phyloP scores from a whole-genome alignment of 2,888 invertebrate genomes.

The Chalcosyrphus nemorum region DNA sequence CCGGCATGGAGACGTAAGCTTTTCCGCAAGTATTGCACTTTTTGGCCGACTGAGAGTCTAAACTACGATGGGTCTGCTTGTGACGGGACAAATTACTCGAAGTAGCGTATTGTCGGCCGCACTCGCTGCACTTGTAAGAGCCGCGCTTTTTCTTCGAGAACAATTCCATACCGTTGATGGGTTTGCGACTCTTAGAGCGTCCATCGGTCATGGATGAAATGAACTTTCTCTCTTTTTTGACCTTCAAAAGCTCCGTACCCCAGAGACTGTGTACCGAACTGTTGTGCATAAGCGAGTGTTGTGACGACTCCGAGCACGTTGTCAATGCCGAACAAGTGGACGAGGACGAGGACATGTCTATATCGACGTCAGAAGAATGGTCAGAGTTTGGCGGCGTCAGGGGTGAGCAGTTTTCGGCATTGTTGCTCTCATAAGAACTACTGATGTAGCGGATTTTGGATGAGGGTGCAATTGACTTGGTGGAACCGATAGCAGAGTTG shows the following conservation, averaged over 20 bases:
- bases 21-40: constrained; percentile 97
- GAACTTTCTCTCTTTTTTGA: constrained; percentile 74
- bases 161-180: constrained; percentile 50
- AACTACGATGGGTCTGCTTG: constrained; percentile 95
- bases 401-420: constrained; percentile 83
- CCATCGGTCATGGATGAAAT: constrained; percentile 80
- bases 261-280: constrained; percentile 74
- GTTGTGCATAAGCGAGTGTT: constrained; percentile 47
- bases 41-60: constrained; percentile 97
- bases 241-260: constrained; percentile 65
- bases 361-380: constrained; percentile 88
- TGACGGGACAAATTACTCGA: constrained; percentile 94
- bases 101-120: constrained; percentile 95
- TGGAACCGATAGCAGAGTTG: constrained; percentile 46
- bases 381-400: constrained; percentile 88
- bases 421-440: constrained; percentile 81
- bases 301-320: constrained; percentile 76
- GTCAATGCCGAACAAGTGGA: constrained; percentile 69
- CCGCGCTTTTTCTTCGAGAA: constrained; percentile 79
- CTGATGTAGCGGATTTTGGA: constrained; percentile 80
- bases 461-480: constrained; percentile 69
- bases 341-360: constrained; percentile 81
- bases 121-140: constrained; percentile 91
- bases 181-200: constrained; percentile 79
- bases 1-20: constrained; percentile 99